Conservation (phyloP, 2,888 invertebrate genomes). For the Eugnorisma glareosa region DNA sequence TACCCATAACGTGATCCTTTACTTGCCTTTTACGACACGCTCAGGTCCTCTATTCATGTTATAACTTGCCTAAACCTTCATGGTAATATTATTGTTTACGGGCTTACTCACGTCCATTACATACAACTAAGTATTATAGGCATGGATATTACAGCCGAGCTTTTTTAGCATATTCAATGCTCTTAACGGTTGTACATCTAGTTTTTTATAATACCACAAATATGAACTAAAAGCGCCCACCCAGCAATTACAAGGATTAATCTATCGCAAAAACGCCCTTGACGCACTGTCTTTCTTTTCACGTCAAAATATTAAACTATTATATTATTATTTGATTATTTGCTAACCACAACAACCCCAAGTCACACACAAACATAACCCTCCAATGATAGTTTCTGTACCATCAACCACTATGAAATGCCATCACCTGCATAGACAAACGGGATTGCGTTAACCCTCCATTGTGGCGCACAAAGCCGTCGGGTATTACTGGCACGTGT, state of each 20-base stretch:
- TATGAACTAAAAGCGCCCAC: no score
- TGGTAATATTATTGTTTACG: conserved; percentile 15
- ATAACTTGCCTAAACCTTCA: conserved; percentile 1
- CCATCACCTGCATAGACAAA: conserved; percentile 62
- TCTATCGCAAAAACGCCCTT: background rate
- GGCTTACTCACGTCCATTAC: background rate
- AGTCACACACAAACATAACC: conserved; percentile 10
- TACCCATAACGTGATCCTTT: background rate
- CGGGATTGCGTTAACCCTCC: conserved; percentile 64
- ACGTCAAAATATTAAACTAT: background rate
- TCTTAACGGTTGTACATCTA: background rate
- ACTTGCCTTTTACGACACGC: background rate
- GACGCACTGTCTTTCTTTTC: background rate
- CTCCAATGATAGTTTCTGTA: conserved; percentile 29
- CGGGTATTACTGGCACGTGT: conserved; percentile 57
- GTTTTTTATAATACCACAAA: background rate
- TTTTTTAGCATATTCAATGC: background rate
- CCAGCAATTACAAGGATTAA: no score
- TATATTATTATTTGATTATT: background rate
- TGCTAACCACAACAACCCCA: background rate
- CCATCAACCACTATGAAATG: conserved; percentile 16
- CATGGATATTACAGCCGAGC: background rate
- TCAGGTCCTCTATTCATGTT: background rate
- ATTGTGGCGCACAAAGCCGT: conserved; percentile 70
- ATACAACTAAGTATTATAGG: background rate